Conservation (phyloP, 2,888 invertebrate genomes). For the Hirtodrosophila trivittata region DNA sequence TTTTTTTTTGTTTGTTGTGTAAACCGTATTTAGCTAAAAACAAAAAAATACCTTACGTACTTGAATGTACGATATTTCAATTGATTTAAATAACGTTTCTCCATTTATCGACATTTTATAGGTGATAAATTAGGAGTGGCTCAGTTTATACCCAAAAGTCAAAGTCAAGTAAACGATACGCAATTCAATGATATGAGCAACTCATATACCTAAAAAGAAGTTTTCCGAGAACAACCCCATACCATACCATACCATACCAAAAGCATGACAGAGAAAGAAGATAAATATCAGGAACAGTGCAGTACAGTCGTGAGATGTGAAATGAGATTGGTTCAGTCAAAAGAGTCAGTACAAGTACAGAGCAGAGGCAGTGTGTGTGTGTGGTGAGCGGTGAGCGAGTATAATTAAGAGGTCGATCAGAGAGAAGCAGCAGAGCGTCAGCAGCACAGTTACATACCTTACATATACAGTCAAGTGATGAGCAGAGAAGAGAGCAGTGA, state of each 20-base stretch:
- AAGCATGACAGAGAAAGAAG: conserved; percentile 59
- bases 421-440: conserved; percentile 36
- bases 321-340: conserved; percentile 42
- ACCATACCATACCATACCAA: conserved; percentile 44
- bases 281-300: conserved; percentile 66
- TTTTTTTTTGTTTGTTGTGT: conserved; percentile 30
- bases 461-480: conserved; percentile 17
- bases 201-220: conserved; percentile 72
- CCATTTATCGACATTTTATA: conserved; percentile 82
- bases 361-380: conserved; percentile 49
- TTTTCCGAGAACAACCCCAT: conserved; percentile 71
- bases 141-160: conserved; percentile 77
- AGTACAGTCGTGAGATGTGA: conserved; percentile 50
- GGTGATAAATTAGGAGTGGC: conserved; percentile 80
- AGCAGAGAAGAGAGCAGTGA: conserved; percentile 7
- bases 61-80: conserved; percentile 42
- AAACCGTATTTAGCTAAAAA: conserved; percentile 57
- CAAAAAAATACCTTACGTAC: conserved; percentile 46
- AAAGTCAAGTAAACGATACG: conserved; percentile 79
- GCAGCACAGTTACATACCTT: conserved; percentile 42
- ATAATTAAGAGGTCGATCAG: conserved; percentile 21
- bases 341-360: conserved; percentile 33
- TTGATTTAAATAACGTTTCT: conserved; percentile 79
- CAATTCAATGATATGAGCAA: conserved; percentile 75
- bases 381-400: conserved; percentile 32